phyloP scores from a whole-genome alignment of 2,888 invertebrate genomes.

The Adelphocoris suturalis region DNA sequence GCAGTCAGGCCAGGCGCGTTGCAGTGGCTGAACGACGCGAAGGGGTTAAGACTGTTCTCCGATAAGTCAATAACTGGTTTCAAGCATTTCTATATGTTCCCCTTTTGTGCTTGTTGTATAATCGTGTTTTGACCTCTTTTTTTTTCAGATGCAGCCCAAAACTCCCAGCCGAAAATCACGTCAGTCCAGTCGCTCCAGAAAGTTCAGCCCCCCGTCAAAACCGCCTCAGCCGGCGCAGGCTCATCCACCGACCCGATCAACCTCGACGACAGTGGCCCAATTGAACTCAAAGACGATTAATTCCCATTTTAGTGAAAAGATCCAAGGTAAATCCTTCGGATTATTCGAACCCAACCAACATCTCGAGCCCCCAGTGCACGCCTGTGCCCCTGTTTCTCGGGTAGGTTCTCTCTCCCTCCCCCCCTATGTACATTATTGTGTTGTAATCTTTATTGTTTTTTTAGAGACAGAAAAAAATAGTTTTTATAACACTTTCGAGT shows the following conservation, averaged over 20 bases:
- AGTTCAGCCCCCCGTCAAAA: neutral
- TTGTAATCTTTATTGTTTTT: neutral
- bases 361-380: no score
- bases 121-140: no score
- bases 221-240: neutral
- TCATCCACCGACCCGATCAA: conserved; percentile 7
- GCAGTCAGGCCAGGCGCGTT: no score
- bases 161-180: neutral
- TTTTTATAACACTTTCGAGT: neutral
- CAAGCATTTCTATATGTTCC: no score
- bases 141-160: neutral
- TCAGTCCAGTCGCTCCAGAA: neutral
- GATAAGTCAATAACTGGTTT: no score
- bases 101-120: no score
- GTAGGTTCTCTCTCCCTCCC: neutral
- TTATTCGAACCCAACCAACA: no score
- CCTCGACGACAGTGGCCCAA: conserved; percentile 15
- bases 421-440: neutral
- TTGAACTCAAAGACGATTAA: conserved; percentile 16
- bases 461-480: neutral
- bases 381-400: neutral
- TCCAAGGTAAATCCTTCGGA: neutral
- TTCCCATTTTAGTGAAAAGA: neutral
- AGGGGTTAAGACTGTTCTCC: no score
- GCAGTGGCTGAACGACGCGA: no score